A percentile compares a stretch with the other conserved stretches of the same genome.
phyloP scores from a whole-genome alignment of 2,113 vertebrate genomes.

The Burhinus bistriatus region DNA sequence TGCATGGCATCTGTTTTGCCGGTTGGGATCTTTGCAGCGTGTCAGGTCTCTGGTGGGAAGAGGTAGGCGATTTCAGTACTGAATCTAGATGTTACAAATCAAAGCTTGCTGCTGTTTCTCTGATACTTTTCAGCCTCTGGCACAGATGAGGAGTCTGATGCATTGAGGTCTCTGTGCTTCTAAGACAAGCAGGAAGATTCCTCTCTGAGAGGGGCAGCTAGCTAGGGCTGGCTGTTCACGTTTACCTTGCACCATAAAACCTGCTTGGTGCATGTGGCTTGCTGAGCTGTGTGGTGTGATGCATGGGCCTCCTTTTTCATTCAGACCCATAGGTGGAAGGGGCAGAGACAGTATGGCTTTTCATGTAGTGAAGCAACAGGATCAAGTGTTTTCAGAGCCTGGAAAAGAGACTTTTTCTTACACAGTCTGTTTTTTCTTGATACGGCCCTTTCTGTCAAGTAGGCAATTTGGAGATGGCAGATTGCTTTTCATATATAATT shows the following conservation, averaged over 20 bases:
- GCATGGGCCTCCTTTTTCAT: constrained; percentile 6
- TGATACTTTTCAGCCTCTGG: not conserved
- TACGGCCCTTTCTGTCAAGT: not conserved
- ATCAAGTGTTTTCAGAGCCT: not conserved
- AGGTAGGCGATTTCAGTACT: not conserved
- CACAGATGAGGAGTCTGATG: not conserved
- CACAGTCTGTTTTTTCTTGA: not conserved
- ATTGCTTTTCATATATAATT: constrained; percentile 21
- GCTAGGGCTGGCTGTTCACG: not conserved
- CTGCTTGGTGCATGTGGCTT: constrained; percentile 45
- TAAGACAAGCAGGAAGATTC: not conserved
- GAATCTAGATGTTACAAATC: not conserved
- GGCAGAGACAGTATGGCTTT: not conserved
- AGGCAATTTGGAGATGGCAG: not conserved
- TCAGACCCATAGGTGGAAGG: not conserved
- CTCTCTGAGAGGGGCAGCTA: not conserved
- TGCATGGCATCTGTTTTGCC: constrained; percentile 44
- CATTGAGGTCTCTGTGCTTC: not conserved
- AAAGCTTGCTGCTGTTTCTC: not conserved
- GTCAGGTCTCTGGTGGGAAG: not conserved
- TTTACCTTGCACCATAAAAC: not conserved
- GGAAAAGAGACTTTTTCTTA: not conserved
- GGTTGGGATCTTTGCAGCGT: not conserved
- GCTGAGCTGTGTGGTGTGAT: constrained; percentile 53
- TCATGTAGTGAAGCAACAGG: not conserved